Evolutionary conservation across 2,888 invertebrate species (phyloP).

Genomic region (Lepetodrilus schrolli): DNA sequence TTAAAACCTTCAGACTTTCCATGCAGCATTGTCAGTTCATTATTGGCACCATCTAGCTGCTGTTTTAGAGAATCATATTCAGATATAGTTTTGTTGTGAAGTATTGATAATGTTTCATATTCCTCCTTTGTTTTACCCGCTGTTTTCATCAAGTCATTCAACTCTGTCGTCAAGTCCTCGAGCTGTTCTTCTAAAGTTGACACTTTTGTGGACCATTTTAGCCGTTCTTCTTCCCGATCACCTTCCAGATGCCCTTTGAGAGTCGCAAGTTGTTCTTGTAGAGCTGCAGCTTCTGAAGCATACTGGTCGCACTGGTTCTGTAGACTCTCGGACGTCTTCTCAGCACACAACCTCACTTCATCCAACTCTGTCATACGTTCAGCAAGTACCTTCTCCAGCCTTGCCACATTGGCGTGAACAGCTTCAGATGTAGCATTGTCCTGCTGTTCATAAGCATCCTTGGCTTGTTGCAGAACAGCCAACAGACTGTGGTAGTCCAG

Average conservation of each 20-base stretch:
- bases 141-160: no score
- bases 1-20: background rate
- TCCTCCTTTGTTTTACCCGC: no score
- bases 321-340: background rate
- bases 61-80: background rate
- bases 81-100: no score
- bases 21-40: background rate
- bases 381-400: background rate
- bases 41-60: background rate
- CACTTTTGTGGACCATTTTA: no score
- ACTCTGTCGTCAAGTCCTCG: no score
- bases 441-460: background rate
- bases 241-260: no score
- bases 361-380: conserved; percentile 3
- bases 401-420: background rate
- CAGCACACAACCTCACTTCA: conserved; percentile 12
- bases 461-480: background rate
- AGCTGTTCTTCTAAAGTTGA: no score
- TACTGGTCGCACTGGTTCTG: conserved; percentile 12
- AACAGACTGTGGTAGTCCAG: background rate
- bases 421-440: background rate
- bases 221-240: no score
- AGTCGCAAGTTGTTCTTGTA: background rate
- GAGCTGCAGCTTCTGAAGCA: background rate
- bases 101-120: no score